phyloP scores from a whole-genome alignment of 2,888 invertebrate species.

The Poecilobothrus nobilitatus region DNA sequence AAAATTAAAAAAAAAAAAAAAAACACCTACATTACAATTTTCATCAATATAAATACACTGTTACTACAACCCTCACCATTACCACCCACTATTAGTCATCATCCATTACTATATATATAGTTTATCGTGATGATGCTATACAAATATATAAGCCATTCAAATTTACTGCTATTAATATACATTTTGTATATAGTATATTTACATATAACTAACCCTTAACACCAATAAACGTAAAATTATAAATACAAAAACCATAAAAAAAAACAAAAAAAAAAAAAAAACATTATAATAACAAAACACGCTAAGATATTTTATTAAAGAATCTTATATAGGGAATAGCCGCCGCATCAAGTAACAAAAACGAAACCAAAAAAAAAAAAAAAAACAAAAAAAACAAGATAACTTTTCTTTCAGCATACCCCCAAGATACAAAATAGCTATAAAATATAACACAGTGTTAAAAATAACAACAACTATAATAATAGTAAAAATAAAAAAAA shows the following conservation, averaged over 20 bases:
- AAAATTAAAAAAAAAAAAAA: no score
- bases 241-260: not conserved
- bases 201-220: not conserved
- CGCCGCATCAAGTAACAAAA: not conserved
- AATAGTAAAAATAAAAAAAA: not conserved
- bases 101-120: no score
- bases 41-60: not conserved
- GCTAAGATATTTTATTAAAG: not conserved
- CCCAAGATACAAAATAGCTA: not conserved
- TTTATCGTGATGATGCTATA: no score
- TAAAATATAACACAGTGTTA: not conserved
- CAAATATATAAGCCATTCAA: no score
- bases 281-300: not conserved
- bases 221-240: not conserved
- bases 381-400: not conserved
- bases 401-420: not conserved
- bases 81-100: not conserved
- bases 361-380: not conserved
- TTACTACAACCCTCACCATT: not conserved
- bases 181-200: not conserved
- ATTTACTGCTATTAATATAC: no score
- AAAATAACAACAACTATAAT: not conserved
- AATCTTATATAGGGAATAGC: not conserved
- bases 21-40: not conserved
- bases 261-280: not conserved